Conservation (phyloP, 2,797 vertebrate species). For the Gymnopithys bicolor region DNA sequence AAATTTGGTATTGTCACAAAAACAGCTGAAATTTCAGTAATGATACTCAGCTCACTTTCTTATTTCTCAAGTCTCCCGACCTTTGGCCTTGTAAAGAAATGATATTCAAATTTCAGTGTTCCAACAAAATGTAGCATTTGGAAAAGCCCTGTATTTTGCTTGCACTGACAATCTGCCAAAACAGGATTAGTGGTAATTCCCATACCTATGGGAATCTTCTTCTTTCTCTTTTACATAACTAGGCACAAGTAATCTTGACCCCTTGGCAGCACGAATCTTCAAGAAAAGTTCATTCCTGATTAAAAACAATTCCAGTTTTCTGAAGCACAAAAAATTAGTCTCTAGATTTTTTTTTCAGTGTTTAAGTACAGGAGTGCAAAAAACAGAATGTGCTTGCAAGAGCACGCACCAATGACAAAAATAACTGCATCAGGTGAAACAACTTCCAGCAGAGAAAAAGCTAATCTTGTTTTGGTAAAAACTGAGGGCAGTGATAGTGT, state of each 20-base stretch:
- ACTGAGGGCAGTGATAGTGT: neutral
- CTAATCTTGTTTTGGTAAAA: neutral
- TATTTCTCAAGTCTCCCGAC: slow-evolving; percentile 3
- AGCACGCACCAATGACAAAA: neutral
- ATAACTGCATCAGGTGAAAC: neutral
- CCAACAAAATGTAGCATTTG: neutral
- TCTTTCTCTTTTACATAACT: slow-evolving; percentile 12
- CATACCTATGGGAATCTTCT: neutral
- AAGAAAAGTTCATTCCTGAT: neutral
- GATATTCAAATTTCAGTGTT: neutral
- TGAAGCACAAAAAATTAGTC: neutral
- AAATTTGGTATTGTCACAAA: neutral
- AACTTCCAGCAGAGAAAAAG: neutral
- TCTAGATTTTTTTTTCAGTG: neutral
- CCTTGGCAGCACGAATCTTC: neutral
- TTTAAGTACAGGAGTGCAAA: neutral
- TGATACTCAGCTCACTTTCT: neutral
- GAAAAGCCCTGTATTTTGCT: neutral
- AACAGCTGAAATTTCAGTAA: slow-evolving; percentile 4
- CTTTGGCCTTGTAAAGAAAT: slow-evolving; percentile 32
- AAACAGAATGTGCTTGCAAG: neutral
- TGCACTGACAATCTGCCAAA: slow-evolving; percentile 41
- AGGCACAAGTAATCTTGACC: slow-evolving; percentile 39
- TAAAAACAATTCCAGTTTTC: neutral
- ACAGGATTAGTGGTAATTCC: slow-evolving; percentile 41